Evolutionary conservation across 2,797 vertebrate species (phyloP), one percentile per base, ranked within the genome.

Genomic region (Numenius phaeopus): DNA sequence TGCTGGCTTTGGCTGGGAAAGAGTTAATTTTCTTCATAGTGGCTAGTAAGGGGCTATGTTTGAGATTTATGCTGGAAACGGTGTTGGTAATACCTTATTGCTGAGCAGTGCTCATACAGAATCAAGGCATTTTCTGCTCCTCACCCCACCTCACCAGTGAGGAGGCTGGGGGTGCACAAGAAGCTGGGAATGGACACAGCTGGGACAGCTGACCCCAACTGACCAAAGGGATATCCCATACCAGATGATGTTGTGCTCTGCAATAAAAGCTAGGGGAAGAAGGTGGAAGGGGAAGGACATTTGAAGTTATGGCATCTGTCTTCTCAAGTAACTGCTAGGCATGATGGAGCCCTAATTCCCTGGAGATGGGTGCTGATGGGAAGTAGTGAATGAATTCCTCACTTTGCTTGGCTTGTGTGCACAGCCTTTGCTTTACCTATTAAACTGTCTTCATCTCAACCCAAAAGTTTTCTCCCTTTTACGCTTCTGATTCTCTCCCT

Each of bases 381-480:
- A 59, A 54, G 52, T 3, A 21, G 16, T 22, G 11, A 81, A 81
- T 30, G 0, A 83, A 80, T 30, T 54, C 65, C 37, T 64, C 46
- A 8, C 14, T 55, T 64, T 9, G 34, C 18, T 37, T 52, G 8
- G n/a, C 14, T 58, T 59, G 26, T 1, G 0, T 1, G 12, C 6
- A 21, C 1, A 7, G 11, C 49, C 83, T 79, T 52, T 72, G 26
- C 19, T 30, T 23, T 73, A 61, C 64, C 21, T 77, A 26, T 65
- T 46, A 47, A 54, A 50, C 1, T 57, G 42, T 22, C 58, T 61
- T 87, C 39, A 88, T 8, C 0, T 4, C 14, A 14, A 34, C 10
- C 5, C 6, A 3, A 1, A 1, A 29, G 16, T 89, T 65, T 76
- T 69, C 46, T 59, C 44, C 64, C 49, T 80, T 86, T 18, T 10